phyloP scores from a whole-genome alignment of 2,888 invertebrate species.

The Oegoconia quadripuncta region DNA sequence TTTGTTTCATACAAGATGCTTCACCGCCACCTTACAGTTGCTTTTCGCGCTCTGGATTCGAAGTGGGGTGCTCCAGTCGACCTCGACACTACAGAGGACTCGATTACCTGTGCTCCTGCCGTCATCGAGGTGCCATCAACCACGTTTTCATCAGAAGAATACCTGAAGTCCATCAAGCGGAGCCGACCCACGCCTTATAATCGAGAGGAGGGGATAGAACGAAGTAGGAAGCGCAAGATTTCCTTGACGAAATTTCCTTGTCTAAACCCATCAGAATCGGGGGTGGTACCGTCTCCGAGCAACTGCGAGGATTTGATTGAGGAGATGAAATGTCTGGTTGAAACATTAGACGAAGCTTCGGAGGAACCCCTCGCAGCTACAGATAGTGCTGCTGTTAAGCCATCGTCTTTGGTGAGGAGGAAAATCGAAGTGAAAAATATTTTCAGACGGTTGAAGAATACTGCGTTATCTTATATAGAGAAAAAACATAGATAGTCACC shows the following conservation, averaged over 20 bases:
- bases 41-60: conserved; percentile 46
- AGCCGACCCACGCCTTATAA: conserved; percentile 32
- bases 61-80: conserved; percentile 54
- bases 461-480: conserved; percentile 23
- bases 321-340: conserved; percentile 15
- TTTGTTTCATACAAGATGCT: conserved; percentile 33
- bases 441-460: conserved; percentile 24
- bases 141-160: conserved; percentile 55
- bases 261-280: too few species aligned
- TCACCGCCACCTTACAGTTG: conserved; percentile 49
- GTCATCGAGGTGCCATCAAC: conserved; percentile 35
- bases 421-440: conserved; percentile 15
- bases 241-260: conserved; percentile 41
- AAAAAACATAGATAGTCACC: conserved; percentile 21
- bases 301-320: neutral
- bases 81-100: conserved; percentile 34
- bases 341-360: conserved; percentile 11
- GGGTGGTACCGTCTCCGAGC: too few species aligned
- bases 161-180: conserved; percentile 31
- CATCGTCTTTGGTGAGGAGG: conserved; percentile 17
- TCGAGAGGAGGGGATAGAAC: conserved; percentile 21
- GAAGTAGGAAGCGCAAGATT: conserved; percentile 22
- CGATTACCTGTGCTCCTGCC: conserved; percentile 34
- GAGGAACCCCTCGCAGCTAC: neutral
- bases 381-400: conserved; percentile 14